These are phyloP conservation scores for Atopsyche davidsoni DNA, from an alignment of 1,140 invertebrate genomes.

Conservation along the genomic window DNA sequence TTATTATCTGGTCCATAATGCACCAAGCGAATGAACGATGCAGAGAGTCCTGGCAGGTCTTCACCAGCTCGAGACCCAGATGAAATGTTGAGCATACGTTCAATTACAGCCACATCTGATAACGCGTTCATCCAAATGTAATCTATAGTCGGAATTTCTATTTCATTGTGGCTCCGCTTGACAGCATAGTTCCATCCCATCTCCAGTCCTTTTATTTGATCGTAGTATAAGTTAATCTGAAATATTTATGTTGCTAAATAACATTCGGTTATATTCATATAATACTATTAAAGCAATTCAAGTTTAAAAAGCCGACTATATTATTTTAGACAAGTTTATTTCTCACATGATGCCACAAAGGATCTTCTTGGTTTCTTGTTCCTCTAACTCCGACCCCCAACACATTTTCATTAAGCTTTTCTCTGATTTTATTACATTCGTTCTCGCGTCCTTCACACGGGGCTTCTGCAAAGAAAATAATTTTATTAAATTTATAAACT, in stretches of 20 bases:
- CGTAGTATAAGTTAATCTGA: constrained; percentile 62
- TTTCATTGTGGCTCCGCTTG: constrained; percentile 53
- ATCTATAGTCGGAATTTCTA: constrained; percentile 56
- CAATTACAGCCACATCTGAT: constrained; percentile 68
- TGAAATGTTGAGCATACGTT: constrained; percentile 41
- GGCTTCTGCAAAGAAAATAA: constrained; percentile 33
- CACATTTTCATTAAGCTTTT: constrained; percentile 59
- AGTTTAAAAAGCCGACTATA: background rate
- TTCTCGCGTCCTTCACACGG: constrained; percentile 61
- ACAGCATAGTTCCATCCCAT: constrained; percentile 63
- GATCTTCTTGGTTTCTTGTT: constrained; percentile 45
- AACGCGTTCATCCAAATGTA: constrained; percentile 69
- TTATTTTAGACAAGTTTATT: constrained; percentile 5
- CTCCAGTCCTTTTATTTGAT: constrained; percentile 62
- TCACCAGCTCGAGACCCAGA: constrained; percentile 34
- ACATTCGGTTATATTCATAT: background rate
- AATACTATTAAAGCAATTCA: background rate
- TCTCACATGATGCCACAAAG: constrained; percentile 77
- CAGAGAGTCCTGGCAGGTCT: constrained; percentile 39
- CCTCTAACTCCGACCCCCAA: constrained; percentile 51
- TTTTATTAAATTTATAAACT: constrained; percentile 2
- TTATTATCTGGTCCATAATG: constrained; percentile 33
- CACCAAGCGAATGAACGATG: constrained; percentile 37
- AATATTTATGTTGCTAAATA: constrained; percentile 13
- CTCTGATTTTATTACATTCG: constrained; percentile 63